phyloP scores from a whole-genome alignment of 1,140 invertebrate genomes.

The Drosophila ohnishii region DNA sequence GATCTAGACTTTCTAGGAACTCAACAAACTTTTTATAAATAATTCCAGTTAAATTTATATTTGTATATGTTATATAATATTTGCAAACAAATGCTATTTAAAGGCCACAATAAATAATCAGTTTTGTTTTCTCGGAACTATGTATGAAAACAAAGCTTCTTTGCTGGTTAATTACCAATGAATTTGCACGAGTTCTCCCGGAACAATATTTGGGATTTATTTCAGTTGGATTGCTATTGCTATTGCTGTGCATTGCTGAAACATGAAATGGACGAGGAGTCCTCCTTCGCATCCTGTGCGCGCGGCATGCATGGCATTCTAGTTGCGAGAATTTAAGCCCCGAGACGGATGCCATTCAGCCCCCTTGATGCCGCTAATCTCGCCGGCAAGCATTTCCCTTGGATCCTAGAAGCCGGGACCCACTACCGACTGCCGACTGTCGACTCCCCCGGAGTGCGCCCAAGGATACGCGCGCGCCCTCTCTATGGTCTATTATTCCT shows the following conservation, averaged over 20 bases:
- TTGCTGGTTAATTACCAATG: slow-evolving; percentile 16
- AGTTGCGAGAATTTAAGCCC: slow-evolving; percentile 35
- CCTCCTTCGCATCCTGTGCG: slow-evolving; percentile 10
- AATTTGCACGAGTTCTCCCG: background rate
- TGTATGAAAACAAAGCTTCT: no score
- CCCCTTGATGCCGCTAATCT: slow-evolving; percentile 36
- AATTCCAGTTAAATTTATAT: background rate
- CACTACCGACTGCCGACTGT: background rate
- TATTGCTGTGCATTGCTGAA: slow-evolving; percentile 12
- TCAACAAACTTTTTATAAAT: background rate
- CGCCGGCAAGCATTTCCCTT: slow-evolving; percentile 10
- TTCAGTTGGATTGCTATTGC: slow-evolving; percentile 14
- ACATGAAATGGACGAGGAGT: slow-evolving; percentile 27
- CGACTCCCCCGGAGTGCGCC: slow-evolving; percentile 30
- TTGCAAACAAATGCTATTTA: no score
- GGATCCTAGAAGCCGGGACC: slow-evolving; percentile 9
- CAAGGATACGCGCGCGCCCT: slow-evolving; percentile 40
- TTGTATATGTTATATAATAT: background rate
- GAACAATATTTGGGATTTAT: slow-evolving; percentile 14
- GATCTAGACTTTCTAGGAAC: background rate
- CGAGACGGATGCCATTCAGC: slow-evolving; percentile 32
- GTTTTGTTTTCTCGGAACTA: no score
- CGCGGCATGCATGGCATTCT: slow-evolving; percentile 35
- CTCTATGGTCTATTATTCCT: slow-evolving; percentile 49
- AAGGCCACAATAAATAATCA: no score